Conservation (phyloP, 2,113 vertebrate species). For the Sebastes fasciatus region DNA sequence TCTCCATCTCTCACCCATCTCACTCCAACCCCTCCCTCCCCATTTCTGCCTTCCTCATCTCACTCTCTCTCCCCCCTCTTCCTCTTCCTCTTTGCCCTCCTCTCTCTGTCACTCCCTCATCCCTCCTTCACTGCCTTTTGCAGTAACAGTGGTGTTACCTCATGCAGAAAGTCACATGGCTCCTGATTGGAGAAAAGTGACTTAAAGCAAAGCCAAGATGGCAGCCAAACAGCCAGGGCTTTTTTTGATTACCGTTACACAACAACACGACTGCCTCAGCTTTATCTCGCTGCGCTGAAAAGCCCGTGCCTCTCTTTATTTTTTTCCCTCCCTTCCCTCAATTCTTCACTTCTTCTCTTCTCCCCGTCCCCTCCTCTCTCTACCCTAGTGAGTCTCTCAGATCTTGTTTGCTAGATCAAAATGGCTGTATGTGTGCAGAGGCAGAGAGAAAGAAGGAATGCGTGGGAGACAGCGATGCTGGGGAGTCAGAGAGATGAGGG, state of each 20-base stretch:
- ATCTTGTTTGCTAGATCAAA: slow-evolving; percentile 79
- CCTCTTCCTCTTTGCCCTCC: slow-evolving; percentile 10
- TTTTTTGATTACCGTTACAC: slow-evolving; percentile 78
- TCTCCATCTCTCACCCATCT: slow-evolving; percentile 58
- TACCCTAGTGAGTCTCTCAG: slow-evolving; percentile 49
- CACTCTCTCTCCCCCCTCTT: slow-evolving; percentile 47
- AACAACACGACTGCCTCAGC: slow-evolving; percentile 67
- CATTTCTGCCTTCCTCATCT: slow-evolving; percentile 58
- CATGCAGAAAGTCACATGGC: slow-evolving; percentile 86
- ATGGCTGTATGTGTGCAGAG: slow-evolving; percentile 77
- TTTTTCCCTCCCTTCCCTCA: slow-evolving; percentile 22
- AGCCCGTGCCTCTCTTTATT: slow-evolving; percentile 19
- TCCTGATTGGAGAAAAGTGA: slow-evolving; percentile 80
- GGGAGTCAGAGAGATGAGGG: slow-evolving; percentile 60
- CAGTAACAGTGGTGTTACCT: slow-evolving; percentile 79
- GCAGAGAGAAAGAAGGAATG: slow-evolving; percentile 77
- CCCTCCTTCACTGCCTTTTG: slow-evolving; percentile 68
- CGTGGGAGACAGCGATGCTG: slow-evolving; percentile 80
- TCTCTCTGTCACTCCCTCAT: slow-evolving; percentile 65
- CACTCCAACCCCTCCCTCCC: slow-evolving; percentile 58
- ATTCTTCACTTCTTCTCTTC: slow-evolving; percentile 27
- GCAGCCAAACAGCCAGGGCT: slow-evolving; percentile 78
- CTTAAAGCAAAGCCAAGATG: slow-evolving; percentile 83
- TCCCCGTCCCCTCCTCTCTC: slow-evolving; percentile 21
- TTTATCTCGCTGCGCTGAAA: slow-evolving; percentile 55